Evolutionary conservation across 1,140 invertebrate genomes (phyloP), one percentile per base, ranked within the genome.

Genomic region (Dufourea novaeangliae): DNA sequence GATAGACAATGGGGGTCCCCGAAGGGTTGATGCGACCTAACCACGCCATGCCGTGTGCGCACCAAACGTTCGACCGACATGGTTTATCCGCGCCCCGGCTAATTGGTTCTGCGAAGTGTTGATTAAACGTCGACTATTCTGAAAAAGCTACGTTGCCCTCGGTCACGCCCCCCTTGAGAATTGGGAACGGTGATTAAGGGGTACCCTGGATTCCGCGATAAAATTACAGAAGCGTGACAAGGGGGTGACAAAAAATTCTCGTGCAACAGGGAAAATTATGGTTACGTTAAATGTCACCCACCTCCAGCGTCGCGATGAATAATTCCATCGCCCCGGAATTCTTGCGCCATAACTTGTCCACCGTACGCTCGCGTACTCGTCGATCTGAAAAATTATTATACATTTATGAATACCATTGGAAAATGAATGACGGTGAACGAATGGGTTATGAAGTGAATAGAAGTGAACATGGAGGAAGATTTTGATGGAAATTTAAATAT

Each of bases 311-410:
- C 22, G 91, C 88, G 20, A 94, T 86, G 34, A 95, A 90, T 82
- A 93, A 93, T 80, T 94, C 92, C 44, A 95, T 90, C 39, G 92
- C 89, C n/a, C 92, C 93, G 11, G 93, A 92, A 80, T 94, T 94
- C 72, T 94, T 94, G 78, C 90, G 92, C 92, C 94, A 94, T 73
- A 95, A 70, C 82, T 93, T 93, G 39, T 94, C 94, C 83, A 94
- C 77, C 17, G 93, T 93, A 68, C 89, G 91, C 82, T 94, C 94
- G 1, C 94, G 93, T n/a, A 94, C 87, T 79, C 92, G 92, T 86
- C 93, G 93, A 87, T 95, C 94, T 95, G 91, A 67, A 94, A 93
- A 70, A 80, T 88, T 85, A 70, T 76, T 46, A 68, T 46, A 46
- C 52, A 59, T 5, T 2, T 12, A 12, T 20, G 29, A 7, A 29